Conservation (phyloP, 1,140 invertebrate genomes). For the Trachelipus rathkii region DNA sequence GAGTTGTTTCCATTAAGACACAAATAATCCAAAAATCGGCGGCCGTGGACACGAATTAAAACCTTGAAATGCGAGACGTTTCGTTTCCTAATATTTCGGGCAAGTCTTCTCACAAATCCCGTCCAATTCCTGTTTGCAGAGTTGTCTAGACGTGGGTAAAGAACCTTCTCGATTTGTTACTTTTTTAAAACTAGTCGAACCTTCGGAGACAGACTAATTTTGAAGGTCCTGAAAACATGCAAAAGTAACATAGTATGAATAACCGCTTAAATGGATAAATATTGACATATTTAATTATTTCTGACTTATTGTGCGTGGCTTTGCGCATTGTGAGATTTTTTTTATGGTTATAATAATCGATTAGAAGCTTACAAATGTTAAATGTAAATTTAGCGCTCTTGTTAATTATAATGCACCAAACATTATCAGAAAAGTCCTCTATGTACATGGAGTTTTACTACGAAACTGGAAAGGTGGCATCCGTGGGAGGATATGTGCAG, state of each 20-base stretch:
- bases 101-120: conserved; percentile 90
- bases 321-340: no score
- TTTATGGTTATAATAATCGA: no score
- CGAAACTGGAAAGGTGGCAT: no score
- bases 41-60: conserved; percentile 96
- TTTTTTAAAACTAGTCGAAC: conserved; percentile 75
- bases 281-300: no score
- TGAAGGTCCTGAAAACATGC: conserved; percentile 49
- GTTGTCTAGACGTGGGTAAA: conserved; percentile 70
- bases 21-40: conserved; percentile 92
- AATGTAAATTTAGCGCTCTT: no score
- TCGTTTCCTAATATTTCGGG: conserved; percentile 96
- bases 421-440: no score
- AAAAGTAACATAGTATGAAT: not conserved
- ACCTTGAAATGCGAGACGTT: conserved; percentile 90
- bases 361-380: no score
- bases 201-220: conserved; percentile 50
- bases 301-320: no score
- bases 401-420: no score
- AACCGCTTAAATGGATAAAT: no score
- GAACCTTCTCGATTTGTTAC: conserved; percentile 79
- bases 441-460: no score
- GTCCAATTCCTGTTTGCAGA: conserved; percentile 80
- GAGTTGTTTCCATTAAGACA: conserved; percentile 95
- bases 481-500: no score